These are phyloP conservation scores for Leptatherina wallacei DNA, from an alignment of 2,797 vertebrate genomes.

Conservation along the genomic window DNA sequence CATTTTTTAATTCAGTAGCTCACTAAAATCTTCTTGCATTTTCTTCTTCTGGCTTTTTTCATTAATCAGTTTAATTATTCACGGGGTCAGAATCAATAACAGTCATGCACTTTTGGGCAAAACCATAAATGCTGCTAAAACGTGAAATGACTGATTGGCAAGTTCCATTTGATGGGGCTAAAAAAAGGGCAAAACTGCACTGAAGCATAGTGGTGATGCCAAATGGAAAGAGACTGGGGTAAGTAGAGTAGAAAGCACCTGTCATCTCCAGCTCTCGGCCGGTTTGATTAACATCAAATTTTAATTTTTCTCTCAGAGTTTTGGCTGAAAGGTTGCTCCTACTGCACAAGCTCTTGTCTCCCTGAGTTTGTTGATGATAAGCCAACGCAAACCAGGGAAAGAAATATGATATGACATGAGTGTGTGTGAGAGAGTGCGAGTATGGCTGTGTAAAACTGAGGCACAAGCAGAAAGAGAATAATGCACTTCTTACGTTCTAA, in stretches of 20 bases:
- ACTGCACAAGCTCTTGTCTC: slow-evolving; percentile 47
- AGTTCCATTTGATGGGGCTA: slow-evolving; percentile 68
- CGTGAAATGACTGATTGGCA: slow-evolving; percentile 70
- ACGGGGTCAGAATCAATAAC: slow-evolving; percentile 51
- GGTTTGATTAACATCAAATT: slow-evolving; percentile 99
- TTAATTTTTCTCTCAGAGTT: slow-evolving; percentile 95
- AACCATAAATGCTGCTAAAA: slow-evolving; percentile 72
- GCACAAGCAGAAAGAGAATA: slow-evolving; percentile 1
- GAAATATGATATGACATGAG: slow-evolving; percentile 41
- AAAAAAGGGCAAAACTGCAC: slow-evolving; percentile 67
- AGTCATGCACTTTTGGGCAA: slow-evolving; percentile 60
- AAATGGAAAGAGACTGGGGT: slow-evolving; percentile 96
- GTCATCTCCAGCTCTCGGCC: slow-evolving; percentile 93
- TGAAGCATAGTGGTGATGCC: slow-evolving; percentile 84
- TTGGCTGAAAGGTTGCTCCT: slow-evolving; percentile 84
- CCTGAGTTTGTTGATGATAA: slow-evolving; percentile 47
- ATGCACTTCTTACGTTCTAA: slow-evolving; percentile 20
- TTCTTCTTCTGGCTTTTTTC: slow-evolving; percentile 35
- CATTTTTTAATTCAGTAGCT: slow-evolving; percentile 1
- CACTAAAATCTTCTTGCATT: slow-evolving; percentile 57
- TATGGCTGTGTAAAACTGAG: slow-evolving; percentile 26
- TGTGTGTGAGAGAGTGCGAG: slow-evolving; percentile 1
- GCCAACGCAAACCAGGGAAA: slow-evolving; percentile 46
- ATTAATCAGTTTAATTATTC: slow-evolving; percentile 70
- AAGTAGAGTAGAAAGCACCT: slow-evolving; percentile 99